Conservation (phyloP, 2,797 vertebrate genomes). For the Peromyscus attwateri region DNA sequence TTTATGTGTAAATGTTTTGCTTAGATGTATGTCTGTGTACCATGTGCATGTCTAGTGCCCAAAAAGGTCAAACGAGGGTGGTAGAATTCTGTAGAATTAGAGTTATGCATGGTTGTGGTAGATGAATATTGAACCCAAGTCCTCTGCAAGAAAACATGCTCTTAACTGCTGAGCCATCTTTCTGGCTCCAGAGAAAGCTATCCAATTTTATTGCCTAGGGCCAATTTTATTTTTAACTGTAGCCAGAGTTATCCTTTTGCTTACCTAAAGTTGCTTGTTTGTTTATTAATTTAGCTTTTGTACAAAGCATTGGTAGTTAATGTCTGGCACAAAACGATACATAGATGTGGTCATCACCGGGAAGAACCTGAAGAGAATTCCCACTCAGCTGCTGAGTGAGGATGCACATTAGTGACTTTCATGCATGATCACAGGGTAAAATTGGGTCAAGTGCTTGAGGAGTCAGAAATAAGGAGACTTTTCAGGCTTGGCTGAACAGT, state of each 20-base stretch:
- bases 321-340: neutral
- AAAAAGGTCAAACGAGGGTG: neutral
- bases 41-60: too few species aligned
- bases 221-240: conserved; percentile 42
- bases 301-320: neutral
- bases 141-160: neutral
- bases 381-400: neutral
- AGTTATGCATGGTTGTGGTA: neutral
- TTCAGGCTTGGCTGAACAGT: neutral
- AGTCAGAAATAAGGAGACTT: neutral
- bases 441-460: neutral
- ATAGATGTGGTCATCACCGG: neutral
- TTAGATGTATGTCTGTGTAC: neutral
- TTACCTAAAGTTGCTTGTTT: conserved; percentile 51
- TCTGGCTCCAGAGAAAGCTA: neutral
- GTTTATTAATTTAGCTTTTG: conserved; percentile 39
- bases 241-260: neutral
- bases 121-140: neutral
- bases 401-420: neutral
- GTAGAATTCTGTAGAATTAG: neutral
- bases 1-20: neutral
- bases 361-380: neutral
- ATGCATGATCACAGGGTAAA: neutral
- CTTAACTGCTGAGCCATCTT: neutral
- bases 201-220: neutral